Percentiles rank a stretch among this genome's conserved stretches.
Conservation (phyloP, 2,113 vertebrate genomes). For the Gasterosteus aculeatus region DNA sequence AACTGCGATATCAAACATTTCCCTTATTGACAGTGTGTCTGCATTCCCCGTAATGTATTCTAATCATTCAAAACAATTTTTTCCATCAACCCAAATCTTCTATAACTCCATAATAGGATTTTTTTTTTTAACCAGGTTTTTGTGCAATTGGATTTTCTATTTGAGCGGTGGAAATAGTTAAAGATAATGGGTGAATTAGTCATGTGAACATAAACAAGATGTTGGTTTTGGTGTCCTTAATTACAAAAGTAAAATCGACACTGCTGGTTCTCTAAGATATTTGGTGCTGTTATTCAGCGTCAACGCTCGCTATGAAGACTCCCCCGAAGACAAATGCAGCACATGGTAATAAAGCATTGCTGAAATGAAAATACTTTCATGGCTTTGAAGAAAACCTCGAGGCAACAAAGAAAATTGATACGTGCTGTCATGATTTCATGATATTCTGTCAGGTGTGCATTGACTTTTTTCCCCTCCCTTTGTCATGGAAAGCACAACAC, state of each 20-base stretch:
- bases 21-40: background rate
- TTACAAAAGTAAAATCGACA: background rate
- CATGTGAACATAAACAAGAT: background rate
- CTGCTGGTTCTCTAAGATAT: background rate
- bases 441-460: slow-evolving; percentile 54
- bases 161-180: background rate
- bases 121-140: background rate
- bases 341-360: slow-evolving; percentile 44
- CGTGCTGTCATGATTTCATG: slow-evolving; percentile 64
- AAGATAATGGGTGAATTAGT: background rate
- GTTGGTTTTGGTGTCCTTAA: background rate
- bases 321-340: slow-evolving; percentile 42
- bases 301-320: slow-evolving; percentile 21
- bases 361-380: slow-evolving; percentile 60
- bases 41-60: background rate
- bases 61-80: background rate
- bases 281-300: slow-evolving; percentile 16
- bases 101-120: background rate
- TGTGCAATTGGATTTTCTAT: background rate
- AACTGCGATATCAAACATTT: background rate
- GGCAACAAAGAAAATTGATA: slow-evolving; percentile 65
- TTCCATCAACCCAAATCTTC: background rate
- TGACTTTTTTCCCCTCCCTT: slow-evolving; percentile 56
- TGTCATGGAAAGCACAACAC: slow-evolving; percentile 25
- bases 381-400: slow-evolving; percentile 48